Base-by-base conservation (phyloP, 2,797 vertebrate species). In the Psittacula derbiana region DNA sequence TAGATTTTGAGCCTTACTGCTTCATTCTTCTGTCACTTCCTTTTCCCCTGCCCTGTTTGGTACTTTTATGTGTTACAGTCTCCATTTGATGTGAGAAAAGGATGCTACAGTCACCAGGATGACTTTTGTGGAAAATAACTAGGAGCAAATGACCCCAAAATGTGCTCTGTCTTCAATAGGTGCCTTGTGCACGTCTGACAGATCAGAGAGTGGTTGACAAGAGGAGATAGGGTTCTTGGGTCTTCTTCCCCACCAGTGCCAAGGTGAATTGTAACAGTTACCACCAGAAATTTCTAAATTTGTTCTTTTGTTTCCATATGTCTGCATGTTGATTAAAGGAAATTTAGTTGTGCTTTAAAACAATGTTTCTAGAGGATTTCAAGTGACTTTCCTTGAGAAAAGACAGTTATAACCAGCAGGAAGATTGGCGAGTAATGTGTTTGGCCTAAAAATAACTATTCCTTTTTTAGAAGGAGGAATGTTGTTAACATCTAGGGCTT, bases 401-500 rank as follows among this genome's bases (percentile, higher is more conserved):
- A 75, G 27, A 16, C 7, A 25, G 11, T 25, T 25, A 14, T 12
- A 28, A 20, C 46, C 20, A 46, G 18, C 18, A 38, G 5, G 7
- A 52, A 53, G 18, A n/a, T 5, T 6, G 30, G 6, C 5, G 43
- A 72, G 11, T 55, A 33, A 23, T 49, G 17, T 23, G 18, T 43
- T 61, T 57, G 13, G 3, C 25, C 13, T 73, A 49, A 43, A 74
- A 57, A 58, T 27, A 41, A 30, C 8, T 36, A 3, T 44, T n/a
- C 9, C 11, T 33, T 58, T 43, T 47, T 33, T 14, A 64, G 16
- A 43, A 41, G 0, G 1, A 53, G 27, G 20, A 28, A 36, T 0
- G 11, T 6, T 23, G 1, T 60, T 52, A 55, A 47, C 6, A 24
- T 36, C 49, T 19, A 61, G 61, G 7, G 6, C 11, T 82, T 92